These are phyloP conservation scores for Monochamus alternatus DNA, from an alignment of 2,888 invertebrate genomes.

Conservation along the genomic window DNA sequence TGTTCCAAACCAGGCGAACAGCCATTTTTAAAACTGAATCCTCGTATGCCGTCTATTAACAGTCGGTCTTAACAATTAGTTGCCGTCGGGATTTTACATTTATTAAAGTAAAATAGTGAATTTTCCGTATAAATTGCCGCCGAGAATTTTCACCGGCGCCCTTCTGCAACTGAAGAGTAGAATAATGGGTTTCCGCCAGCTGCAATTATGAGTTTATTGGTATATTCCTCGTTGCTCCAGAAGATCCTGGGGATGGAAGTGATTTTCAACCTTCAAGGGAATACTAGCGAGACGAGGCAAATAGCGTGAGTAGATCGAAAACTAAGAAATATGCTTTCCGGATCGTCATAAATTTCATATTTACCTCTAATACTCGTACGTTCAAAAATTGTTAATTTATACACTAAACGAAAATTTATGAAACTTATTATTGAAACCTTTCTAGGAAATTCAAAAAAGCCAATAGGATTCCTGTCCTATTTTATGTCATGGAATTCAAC, in stretches of 20 bases:
- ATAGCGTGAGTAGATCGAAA: not conserved
- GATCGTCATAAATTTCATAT: not conserved
- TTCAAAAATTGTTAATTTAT: too few species aligned
- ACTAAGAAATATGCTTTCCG: not conserved
- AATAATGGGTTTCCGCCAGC: not conserved
- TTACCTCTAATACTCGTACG: not conserved
- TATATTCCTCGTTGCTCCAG: not conserved
- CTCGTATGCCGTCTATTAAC: not conserved
- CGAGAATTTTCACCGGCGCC: not conserved
- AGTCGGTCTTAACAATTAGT: not conserved
- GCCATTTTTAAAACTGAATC: not conserved
- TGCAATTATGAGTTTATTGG: constrained; percentile 7
- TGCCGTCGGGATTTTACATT: not conserved
- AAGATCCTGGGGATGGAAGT: not conserved
- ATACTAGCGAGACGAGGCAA: not conserved
- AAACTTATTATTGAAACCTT: too few species aligned
- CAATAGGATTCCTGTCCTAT: too few species aligned
- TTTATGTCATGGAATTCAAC: too few species aligned
- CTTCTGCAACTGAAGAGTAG: not conserved
- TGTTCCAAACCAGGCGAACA: not conserved
- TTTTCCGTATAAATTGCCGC: not conserved
- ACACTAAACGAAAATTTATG: too few species aligned
- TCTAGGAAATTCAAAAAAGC: too few species aligned
- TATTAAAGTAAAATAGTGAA: not conserved
- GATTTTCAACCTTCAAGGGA: not conserved